phyloP scores from a whole-genome alignment of 2,797 vertebrate species.

The Lithobates sylvaticus region DNA sequence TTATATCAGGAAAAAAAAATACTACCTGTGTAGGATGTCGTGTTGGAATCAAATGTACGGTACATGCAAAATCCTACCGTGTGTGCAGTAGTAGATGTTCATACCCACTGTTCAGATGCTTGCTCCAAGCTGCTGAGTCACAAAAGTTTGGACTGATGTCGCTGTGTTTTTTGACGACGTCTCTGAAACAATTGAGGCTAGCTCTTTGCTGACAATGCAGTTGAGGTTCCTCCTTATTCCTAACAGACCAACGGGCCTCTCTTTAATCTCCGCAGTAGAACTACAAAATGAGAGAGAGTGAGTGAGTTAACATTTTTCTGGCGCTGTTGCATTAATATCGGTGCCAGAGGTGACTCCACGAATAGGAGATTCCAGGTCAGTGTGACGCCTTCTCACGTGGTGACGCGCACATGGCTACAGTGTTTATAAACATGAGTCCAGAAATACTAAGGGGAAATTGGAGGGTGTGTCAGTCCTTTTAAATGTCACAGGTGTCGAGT shows the following conservation, averaged over 20 bases:
- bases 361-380: conserved; percentile 72
- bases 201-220: conserved; percentile 5
- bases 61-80: neutral
- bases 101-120: conserved; percentile 2
- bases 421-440: conserved; percentile 91
- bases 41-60: neutral
- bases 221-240: conserved; percentile 43
- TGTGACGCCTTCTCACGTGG: conserved; percentile 77
- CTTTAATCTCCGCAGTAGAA: neutral
- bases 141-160: conserved; percentile 23
- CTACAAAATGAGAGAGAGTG: neutral
- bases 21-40: conserved; percentile 4
- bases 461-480: conserved; percentile 69
- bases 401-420: conserved; percentile 80
- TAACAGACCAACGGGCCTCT: fast-evolving
- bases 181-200: conserved; percentile 24
- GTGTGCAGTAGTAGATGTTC: conserved; percentile 2
- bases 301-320: conserved; percentile 38
- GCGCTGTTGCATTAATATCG: conserved; percentile 64
- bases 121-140: conserved; percentile 26
- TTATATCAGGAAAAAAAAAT: neutral
- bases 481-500: conserved; percentile 66
- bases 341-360: conserved; percentile 79
- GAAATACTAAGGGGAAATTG: conserved; percentile 73
- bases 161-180: conserved; percentile 23